Evolutionary conservation across 2,888 invertebrate genomes (phyloP).

Genomic region (Leucozona laternaria): DNA sequence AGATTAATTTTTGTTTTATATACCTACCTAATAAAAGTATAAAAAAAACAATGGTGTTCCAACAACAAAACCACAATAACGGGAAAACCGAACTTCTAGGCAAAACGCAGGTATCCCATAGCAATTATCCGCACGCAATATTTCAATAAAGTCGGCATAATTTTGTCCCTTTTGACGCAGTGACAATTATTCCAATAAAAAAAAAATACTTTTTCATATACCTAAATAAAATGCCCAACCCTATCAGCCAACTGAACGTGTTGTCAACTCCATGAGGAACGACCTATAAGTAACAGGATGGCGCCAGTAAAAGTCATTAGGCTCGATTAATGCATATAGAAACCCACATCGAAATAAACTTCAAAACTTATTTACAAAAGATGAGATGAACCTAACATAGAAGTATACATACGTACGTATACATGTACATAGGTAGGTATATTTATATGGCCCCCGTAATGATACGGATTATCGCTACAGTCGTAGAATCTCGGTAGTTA

Average conservation of each 20-base stretch:
- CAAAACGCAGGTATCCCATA: slow-evolving; percentile 69
- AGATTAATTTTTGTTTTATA: slow-evolving; percentile 8
- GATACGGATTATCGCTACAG: slow-evolving; percentile 52
- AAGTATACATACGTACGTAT: not conserved
- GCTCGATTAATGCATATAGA: slow-evolving; percentile 15
- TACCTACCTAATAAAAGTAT: not conserved
- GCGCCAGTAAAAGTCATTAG: slow-evolving; percentile 42
- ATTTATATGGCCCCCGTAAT: slow-evolving; percentile 22
- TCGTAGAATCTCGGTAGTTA: slow-evolving; percentile 29
- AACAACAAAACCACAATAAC: slow-evolving; percentile 35
- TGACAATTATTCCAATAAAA: slow-evolving; percentile 48
- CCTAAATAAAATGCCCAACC: slow-evolving; percentile 51
- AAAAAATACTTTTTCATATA: not conserved
- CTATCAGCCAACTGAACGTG: slow-evolving; percentile 1
- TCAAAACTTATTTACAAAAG: slow-evolving; percentile 6
- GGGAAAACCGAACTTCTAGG: slow-evolving; percentile 41
- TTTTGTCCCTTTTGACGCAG: slow-evolving; percentile 38
- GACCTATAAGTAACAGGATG: slow-evolving; percentile 13
- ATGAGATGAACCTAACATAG: slow-evolving; percentile 18
- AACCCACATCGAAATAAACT: not conserved
- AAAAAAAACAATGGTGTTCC: slow-evolving; percentile 48
- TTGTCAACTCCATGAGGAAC: slow-evolving; percentile 35
- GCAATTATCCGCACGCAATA: slow-evolving; percentile 83
- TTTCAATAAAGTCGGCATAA: slow-evolving; percentile 83
- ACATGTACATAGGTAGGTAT: no score